Conservation (phyloP, 1,140 invertebrate genomes). For the Papilio aristodemus region DNA sequence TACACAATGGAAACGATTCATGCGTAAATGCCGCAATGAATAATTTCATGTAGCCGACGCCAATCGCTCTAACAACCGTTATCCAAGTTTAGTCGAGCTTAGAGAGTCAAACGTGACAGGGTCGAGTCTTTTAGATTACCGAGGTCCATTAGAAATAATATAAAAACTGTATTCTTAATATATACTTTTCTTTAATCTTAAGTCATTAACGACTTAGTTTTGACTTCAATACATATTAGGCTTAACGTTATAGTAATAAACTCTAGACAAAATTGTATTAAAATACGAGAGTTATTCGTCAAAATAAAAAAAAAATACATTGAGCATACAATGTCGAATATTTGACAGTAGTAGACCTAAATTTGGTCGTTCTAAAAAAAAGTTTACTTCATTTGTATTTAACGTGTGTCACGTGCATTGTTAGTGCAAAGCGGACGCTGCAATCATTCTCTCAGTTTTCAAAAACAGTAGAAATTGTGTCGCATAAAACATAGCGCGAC, state of each 20-base stretch:
- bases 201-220: too few species aligned
- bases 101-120: background rate
- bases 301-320: too few species aligned
- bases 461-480: constrained; percentile 14
- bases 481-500: constrained; percentile 11
- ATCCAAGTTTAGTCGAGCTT: background rate
- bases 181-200: too few species aligned
- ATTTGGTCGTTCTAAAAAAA: background rate
- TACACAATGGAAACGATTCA: constrained; percentile 20
- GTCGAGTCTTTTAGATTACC: too few species aligned
- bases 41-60: constrained; percentile 6
- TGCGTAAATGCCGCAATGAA: constrained; percentile 6
- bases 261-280: too few species aligned
- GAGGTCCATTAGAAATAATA: too few species aligned
- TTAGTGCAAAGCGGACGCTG: constrained; percentile 2
- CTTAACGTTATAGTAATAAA: too few species aligned
- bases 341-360: background rate
- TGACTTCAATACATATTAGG: too few species aligned
- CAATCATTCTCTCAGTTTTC: constrained; percentile 22
- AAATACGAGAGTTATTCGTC: too few species aligned
- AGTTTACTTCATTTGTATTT: constrained; percentile 13
- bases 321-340: too few species aligned
- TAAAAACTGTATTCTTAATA: too few species aligned
- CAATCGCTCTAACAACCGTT: background rate
- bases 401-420: background rate